Conservation (phyloP, 2,797 vertebrate genomes). For the Danio tinwini region DNA sequence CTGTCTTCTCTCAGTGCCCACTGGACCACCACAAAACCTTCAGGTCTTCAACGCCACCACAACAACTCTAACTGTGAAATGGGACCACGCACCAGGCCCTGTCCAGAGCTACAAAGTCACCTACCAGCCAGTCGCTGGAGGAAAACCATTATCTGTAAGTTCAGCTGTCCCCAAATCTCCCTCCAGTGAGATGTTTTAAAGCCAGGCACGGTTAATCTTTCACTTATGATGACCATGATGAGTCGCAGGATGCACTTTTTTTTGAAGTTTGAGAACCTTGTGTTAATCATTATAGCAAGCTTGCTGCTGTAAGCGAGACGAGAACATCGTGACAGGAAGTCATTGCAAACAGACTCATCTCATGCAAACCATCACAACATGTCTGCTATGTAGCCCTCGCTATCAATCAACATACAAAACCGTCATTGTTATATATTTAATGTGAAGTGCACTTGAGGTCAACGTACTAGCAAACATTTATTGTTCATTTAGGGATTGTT, state of each 20-base stretch:
- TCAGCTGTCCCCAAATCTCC: not conserved
- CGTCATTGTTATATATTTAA: slow-evolving; percentile 23
- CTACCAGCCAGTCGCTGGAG: slow-evolving; percentile 80
- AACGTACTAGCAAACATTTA: slow-evolving; percentile 13
- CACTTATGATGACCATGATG: slow-evolving; percentile 25
- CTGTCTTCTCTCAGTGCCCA: slow-evolving; percentile 73
- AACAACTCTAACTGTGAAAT: slow-evolving; percentile 85
- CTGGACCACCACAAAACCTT: slow-evolving; percentile 87
- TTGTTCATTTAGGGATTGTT: slow-evolving; percentile 14
- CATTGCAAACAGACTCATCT: slow-evolving; percentile 40
- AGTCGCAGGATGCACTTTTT: slow-evolving; percentile 47
- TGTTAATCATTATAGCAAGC: slow-evolving; percentile 59
- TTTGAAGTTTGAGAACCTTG: slow-evolving; percentile 13
- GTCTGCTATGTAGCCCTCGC: slow-evolving; percentile 39
- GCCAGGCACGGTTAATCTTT: slow-evolving; percentile 26
- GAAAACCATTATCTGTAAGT: slow-evolving; percentile 81
- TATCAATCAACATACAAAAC: slow-evolving; percentile 9
- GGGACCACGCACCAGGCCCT: slow-evolving; percentile 88
- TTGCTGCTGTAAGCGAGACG: slow-evolving; percentile 40
- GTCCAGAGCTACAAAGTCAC: slow-evolving; percentile 89
- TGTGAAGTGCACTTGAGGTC: slow-evolving; percentile 23
- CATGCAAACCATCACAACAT: slow-evolving; percentile 36
- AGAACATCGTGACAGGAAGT: slow-evolving; percentile 6
- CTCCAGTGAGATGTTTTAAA: slow-evolving; percentile 39
- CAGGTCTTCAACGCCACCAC: slow-evolving; percentile 91